Base-by-base conservation (phyloP, 2,888 invertebrate species). In the Leptothorax acervorum region DNA sequence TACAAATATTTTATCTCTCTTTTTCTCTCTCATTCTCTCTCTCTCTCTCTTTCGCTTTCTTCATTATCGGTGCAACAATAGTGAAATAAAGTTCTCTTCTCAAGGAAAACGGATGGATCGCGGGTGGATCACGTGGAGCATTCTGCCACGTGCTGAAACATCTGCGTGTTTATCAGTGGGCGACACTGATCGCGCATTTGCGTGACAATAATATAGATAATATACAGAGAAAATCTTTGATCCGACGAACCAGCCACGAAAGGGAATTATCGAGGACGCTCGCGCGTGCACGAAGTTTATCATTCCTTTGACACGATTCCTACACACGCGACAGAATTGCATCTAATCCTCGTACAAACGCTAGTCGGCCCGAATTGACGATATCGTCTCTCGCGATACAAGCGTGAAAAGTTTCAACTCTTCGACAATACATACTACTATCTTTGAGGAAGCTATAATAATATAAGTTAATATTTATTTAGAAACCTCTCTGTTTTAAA, bases 201-300 rank as follows among this genome's bases (percentile, higher is more conserved):
- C 55, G 79, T 71, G 83, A 85, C 68, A 71, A 84, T 83, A 70
- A 83, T 83, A 88, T 84, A 90, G 85, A 87, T 79, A 86, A 88
- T 88, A 82, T 86, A 88, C 71, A 85, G 82, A 88, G 88, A 89
- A 90, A 88, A 90, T 87, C 90, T 90, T 93, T 93, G 93, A 93
- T 93, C 93, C 93, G 93, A 93, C 92, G 93, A 93, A 93, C 93
- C 93, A 93, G 93, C 93, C 92, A 89, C 86, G 83, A 91, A 88
- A 87, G 85, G 84, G 88, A 89, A 84, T 87, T 53, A 75, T 85
- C 85, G 85, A 88, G 83, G 83, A 86, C 90, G 85, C 62, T 71
- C 79, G 31, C 65, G 83, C 82, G 63, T 70, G 82, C 78, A 63
- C 83, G 83, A 81, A 81, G 73, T 75, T 35, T 57, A 62, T 78